Conservation (phyloP, 2,797 vertebrate species). For the Melanotaenia nigrans region DNA sequence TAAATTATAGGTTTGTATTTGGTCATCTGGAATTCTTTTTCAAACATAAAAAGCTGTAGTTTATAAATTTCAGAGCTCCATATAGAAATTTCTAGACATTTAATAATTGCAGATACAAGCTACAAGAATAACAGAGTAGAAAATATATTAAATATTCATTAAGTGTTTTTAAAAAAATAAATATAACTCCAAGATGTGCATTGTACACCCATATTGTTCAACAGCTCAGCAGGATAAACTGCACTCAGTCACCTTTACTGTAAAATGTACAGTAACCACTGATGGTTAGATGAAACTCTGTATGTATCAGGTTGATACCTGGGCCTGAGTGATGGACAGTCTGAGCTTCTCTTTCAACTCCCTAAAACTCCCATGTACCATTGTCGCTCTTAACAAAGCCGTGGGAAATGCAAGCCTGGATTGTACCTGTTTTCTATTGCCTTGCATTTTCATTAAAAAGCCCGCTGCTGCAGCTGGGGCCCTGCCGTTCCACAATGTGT, state of each 20-base stretch:
- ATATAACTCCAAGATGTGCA: conserved; percentile 10
- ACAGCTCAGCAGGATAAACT: conserved; percentile 31
- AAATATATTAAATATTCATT: not conserved
- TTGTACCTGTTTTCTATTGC: conserved; percentile 87
- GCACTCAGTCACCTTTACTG: conserved; percentile 31
- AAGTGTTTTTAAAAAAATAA: not conserved
- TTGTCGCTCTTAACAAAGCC: conserved; percentile 84
- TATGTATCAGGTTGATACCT: conserved; percentile 71
- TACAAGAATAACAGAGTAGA: not conserved
- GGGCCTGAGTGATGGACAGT: conserved; percentile 71
- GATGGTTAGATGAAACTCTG: conserved; percentile 39
- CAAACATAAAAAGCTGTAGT: not conserved
- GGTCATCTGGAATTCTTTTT: not conserved
- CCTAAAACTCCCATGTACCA: conserved; percentile 80
- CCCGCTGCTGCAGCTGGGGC: conserved; percentile 86
- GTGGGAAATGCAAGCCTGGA: conserved; percentile 83
- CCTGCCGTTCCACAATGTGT: conserved; percentile 81
- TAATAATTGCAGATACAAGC: not conserved
- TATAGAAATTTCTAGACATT: conserved; percentile 1
- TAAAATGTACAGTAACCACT: conserved; percentile 19
- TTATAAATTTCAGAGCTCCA: not conserved
- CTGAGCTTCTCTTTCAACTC: conserved; percentile 75
- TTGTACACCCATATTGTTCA: conserved; percentile 9
- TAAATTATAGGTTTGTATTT: not conserved
- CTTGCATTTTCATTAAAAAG: conserved; percentile 86